Evolutionary conservation across 2,888 invertebrate species (phyloP).

Genomic region (Melanostoma mellinum): DNA sequence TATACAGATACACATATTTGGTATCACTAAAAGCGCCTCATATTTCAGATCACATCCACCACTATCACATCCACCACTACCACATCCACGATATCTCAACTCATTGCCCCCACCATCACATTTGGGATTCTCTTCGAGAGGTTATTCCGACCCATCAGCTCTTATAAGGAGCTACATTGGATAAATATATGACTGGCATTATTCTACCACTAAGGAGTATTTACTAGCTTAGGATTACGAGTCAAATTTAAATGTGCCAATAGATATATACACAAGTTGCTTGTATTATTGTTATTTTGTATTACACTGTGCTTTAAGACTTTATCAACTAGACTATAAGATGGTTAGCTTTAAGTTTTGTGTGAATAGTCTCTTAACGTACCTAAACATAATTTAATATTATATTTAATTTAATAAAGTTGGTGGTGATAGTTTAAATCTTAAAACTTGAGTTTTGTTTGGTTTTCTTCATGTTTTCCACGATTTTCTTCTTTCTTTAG

Average conservation of each 20-base stretch:
- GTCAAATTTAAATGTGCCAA: constrained; percentile 58
- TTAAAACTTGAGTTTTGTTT: background rate
- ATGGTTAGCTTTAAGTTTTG: constrained; percentile 18
- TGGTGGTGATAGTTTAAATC: constrained; percentile 28
- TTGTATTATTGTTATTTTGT: constrained; percentile 1
- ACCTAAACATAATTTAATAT: background rate
- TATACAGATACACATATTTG: background rate
- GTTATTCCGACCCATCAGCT: constrained; percentile 38
- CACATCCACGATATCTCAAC: constrained; percentile 52
- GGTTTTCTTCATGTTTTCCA: background rate
- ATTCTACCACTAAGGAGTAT: background rate
- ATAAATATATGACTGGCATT: background rate
- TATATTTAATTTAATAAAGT: constrained; percentile 11
- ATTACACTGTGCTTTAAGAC: constrained; percentile 37
- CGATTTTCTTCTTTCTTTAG: too few relatives aligned
- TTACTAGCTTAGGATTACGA: constrained; percentile 23
- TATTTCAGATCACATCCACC: constrained; percentile 44
- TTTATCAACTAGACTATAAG: constrained; percentile 5
- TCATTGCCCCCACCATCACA: constrained; percentile 35
- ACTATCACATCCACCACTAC: constrained; percentile 28
- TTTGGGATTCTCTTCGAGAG: constrained; percentile 25
- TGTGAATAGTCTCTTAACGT: constrained; percentile 21
- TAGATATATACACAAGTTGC: constrained; percentile 17
- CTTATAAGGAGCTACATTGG: constrained; percentile 62
- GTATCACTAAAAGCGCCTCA: background rate